Conservation (phyloP, 2,797 vertebrate species). For the Loris lydekkerianus region DNA sequence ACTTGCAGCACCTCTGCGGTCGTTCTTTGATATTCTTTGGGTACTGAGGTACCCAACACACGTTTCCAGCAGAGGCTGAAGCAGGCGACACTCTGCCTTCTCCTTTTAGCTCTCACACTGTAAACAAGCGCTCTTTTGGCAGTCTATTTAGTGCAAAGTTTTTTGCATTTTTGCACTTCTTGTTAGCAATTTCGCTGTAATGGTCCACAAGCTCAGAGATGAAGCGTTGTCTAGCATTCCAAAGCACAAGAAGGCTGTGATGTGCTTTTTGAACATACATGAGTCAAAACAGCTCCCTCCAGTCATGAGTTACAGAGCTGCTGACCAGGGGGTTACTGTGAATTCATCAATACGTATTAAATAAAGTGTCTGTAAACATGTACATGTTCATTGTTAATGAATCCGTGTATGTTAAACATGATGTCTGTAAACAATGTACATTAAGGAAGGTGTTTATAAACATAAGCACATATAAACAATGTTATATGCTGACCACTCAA, state of each 20-base stretch:
- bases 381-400: neutral
- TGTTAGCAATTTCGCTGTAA: neutral
- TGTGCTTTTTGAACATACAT: neutral
- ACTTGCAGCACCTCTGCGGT: neutral
- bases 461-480: neutral
- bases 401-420: neutral
- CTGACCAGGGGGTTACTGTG: neutral
- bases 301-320: neutral
- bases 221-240: neutral
- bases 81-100: neutral
- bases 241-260: neutral
- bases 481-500: neutral
- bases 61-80: neutral
- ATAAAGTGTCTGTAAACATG: neutral
- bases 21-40: neutral
- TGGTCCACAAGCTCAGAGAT: neutral
- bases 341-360: neutral
- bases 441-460: neutral
- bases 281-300: neutral
- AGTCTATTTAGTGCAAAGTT: neutral
- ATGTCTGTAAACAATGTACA: neutral
- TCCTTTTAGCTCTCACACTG: neutral
- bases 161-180: neutral
- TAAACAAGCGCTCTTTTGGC: neutral
- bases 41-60: neutral